Conservation (phyloP, 2,888 invertebrate species). For the Oligia strigilis region DNA sequence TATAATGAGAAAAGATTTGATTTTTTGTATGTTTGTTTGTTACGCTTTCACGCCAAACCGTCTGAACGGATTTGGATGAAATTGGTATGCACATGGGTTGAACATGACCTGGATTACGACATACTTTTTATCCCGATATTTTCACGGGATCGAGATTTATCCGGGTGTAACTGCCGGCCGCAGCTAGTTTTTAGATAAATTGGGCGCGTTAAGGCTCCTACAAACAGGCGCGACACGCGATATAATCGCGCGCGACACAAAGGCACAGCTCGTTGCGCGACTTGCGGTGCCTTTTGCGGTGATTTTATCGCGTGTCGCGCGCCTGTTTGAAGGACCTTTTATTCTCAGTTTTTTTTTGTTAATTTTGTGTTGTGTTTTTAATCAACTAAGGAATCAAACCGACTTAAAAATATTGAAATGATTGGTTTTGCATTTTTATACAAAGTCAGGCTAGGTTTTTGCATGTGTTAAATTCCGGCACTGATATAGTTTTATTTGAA, state of each 20-base stretch:
- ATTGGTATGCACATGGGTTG: neutral
- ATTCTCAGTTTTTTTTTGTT: neutral
- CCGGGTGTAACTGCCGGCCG: neutral
- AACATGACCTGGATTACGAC: neutral
- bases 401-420: neutral
- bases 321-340: no score
- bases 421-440: neutral
- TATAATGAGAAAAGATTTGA: no score
- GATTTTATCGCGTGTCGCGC: no score
- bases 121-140: neutral
- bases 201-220: no score
- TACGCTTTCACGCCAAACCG: neutral
- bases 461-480: neutral
- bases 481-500: neutral
- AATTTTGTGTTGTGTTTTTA: no score
- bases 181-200: no score
- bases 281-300: no score
- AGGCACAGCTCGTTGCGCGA: no score
- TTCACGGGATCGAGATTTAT: neutral
- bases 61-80: neutral
- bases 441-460: neutral
- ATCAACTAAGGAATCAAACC: neutral
- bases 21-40: no score
- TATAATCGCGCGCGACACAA: no score
- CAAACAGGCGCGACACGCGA: no score